Conservation (phyloP, 1,140 invertebrate species). For the Contarinia nasturtii region DNA sequence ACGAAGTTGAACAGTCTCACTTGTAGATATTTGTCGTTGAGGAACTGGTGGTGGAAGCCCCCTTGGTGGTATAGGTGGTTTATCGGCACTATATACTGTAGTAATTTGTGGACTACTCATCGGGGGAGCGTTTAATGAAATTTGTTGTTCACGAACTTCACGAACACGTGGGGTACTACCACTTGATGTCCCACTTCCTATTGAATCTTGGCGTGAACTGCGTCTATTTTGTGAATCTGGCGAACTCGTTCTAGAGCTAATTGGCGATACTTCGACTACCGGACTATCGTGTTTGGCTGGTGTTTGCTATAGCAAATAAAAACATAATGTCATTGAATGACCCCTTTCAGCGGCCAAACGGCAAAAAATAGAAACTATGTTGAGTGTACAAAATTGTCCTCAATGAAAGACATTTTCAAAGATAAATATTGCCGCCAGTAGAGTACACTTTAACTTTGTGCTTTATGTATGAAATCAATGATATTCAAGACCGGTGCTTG, state of each 20-base stretch:
- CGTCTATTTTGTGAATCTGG: constrained; percentile 23
- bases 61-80: constrained; percentile 33
- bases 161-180: constrained; percentile 11
- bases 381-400: too few species aligned
- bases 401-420: too few species aligned
- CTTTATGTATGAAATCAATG: too few species aligned
- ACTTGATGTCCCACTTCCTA: constrained; percentile 5
- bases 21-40: constrained; percentile 14
- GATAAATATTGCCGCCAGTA: too few species aligned
- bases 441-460: too few species aligned
- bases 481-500: too few species aligned
- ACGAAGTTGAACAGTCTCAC: constrained; percentile 12
- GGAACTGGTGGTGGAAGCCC: constrained; percentile 31
- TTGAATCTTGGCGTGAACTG: constrained; percentile 6
- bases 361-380: too few species aligned
- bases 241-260: constrained; percentile 22
- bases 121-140: constrained; percentile 17
- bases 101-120: constrained; percentile 9
- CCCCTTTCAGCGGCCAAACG: too few species aligned
- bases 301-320: too few species aligned
- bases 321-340: too few species aligned
- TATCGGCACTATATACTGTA: constrained; percentile 19
- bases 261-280: constrained; percentile 9
- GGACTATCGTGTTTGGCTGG: not conserved
- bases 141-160: constrained; percentile 16